These are phyloP conservation scores for Drosophila takahashii DNA, from an alignment of 1,140 invertebrate species.

Conservation along the genomic window DNA sequence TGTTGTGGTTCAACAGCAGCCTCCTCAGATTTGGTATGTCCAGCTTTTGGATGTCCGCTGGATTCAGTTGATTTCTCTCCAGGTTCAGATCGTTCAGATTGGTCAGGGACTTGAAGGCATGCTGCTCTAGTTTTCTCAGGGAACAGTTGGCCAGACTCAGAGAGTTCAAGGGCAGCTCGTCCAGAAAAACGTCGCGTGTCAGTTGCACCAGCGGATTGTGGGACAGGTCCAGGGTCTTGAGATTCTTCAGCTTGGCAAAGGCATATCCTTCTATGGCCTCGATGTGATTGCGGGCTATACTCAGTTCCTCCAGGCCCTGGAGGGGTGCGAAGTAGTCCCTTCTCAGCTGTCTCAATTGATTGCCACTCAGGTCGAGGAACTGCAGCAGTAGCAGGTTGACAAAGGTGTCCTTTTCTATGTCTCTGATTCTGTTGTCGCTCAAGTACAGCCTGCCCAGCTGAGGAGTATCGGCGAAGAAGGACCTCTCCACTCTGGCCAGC, in stretches of 20 bases:
- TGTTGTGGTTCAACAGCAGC: slow-evolving; percentile 90
- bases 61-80: slow-evolving; percentile 90
- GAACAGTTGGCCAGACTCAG: slow-evolving; percentile 86
- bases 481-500: slow-evolving; percentile 89
- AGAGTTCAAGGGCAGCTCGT: slow-evolving; percentile 87
- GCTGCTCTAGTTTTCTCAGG: slow-evolving; percentile 87
- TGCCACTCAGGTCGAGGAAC: slow-evolving; percentile 92
- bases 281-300: slow-evolving; percentile 88
- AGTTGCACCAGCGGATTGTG: slow-evolving; percentile 88
- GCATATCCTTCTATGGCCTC: slow-evolving; percentile 87
- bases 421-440: slow-evolving; percentile 92
- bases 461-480: slow-evolving; percentile 90
- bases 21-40: slow-evolving; percentile 90
- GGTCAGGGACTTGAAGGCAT: slow-evolving; percentile 88
- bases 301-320: slow-evolving; percentile 88
- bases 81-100: slow-evolving; percentile 90
- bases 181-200: slow-evolving; percentile 88
- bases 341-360: slow-evolving; percentile 88
- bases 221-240: slow-evolving; percentile 88
- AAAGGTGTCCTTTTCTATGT: slow-evolving; percentile 93
- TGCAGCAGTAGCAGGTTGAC: slow-evolving; percentile 90
- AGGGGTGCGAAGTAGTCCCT: slow-evolving; percentile 88
- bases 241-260: slow-evolving; percentile 87
- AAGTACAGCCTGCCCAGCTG: slow-evolving; percentile 92
- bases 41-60: slow-evolving; percentile 88